Conservation (phyloP, 2,888 invertebrate genomes). For the Orthosia cruda region DNA sequence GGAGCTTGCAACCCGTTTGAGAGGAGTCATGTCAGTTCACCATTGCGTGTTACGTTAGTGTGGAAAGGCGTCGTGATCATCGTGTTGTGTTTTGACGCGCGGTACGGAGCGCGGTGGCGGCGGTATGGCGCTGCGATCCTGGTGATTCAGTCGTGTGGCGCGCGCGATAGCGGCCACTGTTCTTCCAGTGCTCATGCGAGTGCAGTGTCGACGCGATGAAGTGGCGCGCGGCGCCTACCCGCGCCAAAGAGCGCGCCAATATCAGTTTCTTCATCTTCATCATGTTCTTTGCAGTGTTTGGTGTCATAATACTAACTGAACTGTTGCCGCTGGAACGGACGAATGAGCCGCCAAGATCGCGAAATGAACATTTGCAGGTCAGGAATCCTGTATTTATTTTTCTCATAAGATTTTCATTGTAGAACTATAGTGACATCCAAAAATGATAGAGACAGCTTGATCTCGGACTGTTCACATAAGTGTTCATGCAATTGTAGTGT, state of each 20-base stretch:
- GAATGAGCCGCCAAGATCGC: constrained; percentile 92
- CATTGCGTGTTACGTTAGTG: constrained; percentile 72
- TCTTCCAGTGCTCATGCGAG: constrained; percentile 79
- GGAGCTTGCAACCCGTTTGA: constrained; percentile 75
- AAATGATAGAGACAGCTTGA: background rate
- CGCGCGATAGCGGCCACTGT: constrained; percentile 76
- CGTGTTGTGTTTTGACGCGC: constrained; percentile 79
- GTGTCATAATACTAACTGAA: constrained; percentile 97
- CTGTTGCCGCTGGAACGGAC: constrained; percentile 92
- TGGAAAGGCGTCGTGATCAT: constrained; percentile 76
- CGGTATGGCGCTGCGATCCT: constrained; percentile 76
- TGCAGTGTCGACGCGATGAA: constrained; percentile 83
- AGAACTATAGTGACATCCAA: constrained; percentile 3
- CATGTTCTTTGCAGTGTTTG: constrained; percentile 97
- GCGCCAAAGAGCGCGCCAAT: constrained; percentile 95
- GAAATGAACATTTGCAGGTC: constrained; percentile 94
- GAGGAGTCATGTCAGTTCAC: constrained; percentile 71
- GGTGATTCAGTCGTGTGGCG: constrained; percentile 81
- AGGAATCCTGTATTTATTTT: constrained; percentile 57
- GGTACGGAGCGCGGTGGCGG: constrained; percentile 71
- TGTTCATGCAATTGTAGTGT: background rate
- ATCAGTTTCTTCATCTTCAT: constrained; percentile 98
- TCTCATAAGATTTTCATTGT: constrained; percentile 22
- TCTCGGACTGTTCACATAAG: background rate
- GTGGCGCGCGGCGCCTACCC: constrained; percentile 90